Evolutionary conservation across 2,888 invertebrate species (phyloP).

Genomic region (Lampropteryx suffumata): DNA sequence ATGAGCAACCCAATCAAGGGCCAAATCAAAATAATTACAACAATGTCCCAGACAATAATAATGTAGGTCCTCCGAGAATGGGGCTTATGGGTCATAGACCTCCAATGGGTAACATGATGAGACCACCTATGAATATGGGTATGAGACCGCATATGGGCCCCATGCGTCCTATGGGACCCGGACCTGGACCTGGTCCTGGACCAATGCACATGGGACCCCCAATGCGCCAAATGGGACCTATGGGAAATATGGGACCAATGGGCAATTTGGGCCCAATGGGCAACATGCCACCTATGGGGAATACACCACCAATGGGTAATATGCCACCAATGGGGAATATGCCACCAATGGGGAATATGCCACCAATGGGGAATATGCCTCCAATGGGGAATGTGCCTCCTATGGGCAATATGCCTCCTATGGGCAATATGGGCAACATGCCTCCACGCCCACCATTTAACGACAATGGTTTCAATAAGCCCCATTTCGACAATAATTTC

Average conservation of each 20-base stretch:
- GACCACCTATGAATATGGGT: constrained; percentile 32
- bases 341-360: constrained; percentile 41
- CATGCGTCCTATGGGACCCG: constrained; percentile 26
- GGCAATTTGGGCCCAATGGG: constrained; percentile 44
- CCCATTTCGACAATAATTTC: constrained; percentile 59
- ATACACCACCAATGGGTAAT: constrained; percentile 21
- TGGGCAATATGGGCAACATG: constrained; percentile 42
- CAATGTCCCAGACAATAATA: constrained; percentile 62
- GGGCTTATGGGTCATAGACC: constrained; percentile 30
- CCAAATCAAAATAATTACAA: constrained; percentile 58
- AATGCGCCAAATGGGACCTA: constrained; percentile 33
- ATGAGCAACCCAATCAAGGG: constrained; percentile 67
- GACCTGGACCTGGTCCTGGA: constrained; percentile 28
- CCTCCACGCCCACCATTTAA: constrained; percentile 55
- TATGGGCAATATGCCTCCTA: constrained; percentile 42
- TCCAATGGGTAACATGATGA: constrained; percentile 39
- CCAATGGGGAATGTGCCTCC: constrained; percentile 42
- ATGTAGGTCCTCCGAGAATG: constrained; percentile 37
- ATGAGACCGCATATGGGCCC: constrained; percentile 37
- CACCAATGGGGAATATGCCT: constrained; percentile 44
- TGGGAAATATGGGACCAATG: constrained; percentile 36
- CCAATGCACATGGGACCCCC: constrained; percentile 27
- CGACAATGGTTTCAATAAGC: constrained; percentile 72
- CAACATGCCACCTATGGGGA: constrained; percentile 37
- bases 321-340: constrained; percentile 45